These are phyloP conservation scores for Keiferia lycopersicella DNA, from an alignment of 2,888 invertebrate genomes.

Conservation along the genomic window DNA sequence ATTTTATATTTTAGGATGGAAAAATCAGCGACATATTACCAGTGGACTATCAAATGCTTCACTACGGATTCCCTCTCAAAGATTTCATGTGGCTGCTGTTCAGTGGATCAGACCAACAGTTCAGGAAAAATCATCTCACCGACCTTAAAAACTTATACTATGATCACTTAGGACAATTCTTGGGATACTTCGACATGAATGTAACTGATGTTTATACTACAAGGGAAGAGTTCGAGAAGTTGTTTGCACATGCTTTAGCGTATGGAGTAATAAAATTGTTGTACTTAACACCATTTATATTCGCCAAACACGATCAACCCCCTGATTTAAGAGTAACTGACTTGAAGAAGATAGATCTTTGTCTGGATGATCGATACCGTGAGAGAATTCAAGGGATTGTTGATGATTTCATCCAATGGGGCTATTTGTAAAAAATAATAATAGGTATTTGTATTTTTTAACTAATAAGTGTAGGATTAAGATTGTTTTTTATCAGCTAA, in stretches of 20 bases:
- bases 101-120: too few species aligned
- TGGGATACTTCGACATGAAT: slow-evolving; percentile 45
- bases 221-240: slow-evolving; percentile 44
- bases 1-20: too few species aligned
- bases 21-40: slow-evolving; percentile 39
- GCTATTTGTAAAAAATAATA: slow-evolving; percentile 34
- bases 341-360: slow-evolving; percentile 35
- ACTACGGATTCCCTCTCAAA: slow-evolving; percentile 43
- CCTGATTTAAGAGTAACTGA: slow-evolving; percentile 41
- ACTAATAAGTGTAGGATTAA: too few species aligned
- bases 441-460: too few species aligned
- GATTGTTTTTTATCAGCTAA: too few species aligned
- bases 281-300: slow-evolving; percentile 42
- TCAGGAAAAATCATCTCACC: slow-evolving; percentile 35
- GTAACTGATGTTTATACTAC: slow-evolving; percentile 41
- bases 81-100: slow-evolving; percentile 35
- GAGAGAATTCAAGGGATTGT: slow-evolving; percentile 41
- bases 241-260: slow-evolving; percentile 43
- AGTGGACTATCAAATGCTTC: slow-evolving; percentile 47
- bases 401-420: slow-evolving; percentile 43
- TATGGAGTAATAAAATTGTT: slow-evolving; percentile 42
- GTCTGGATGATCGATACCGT: slow-evolving; percentile 39
- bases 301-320: slow-evolving; percentile 39
- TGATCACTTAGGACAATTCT: slow-evolving; percentile 37
- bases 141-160: slow-evolving; percentile 46